Evolutionary conservation across 1,140 invertebrate genomes (phyloP), one percentile per base, ranked within the genome.

Genomic region (Drosophila arizonae): DNA sequence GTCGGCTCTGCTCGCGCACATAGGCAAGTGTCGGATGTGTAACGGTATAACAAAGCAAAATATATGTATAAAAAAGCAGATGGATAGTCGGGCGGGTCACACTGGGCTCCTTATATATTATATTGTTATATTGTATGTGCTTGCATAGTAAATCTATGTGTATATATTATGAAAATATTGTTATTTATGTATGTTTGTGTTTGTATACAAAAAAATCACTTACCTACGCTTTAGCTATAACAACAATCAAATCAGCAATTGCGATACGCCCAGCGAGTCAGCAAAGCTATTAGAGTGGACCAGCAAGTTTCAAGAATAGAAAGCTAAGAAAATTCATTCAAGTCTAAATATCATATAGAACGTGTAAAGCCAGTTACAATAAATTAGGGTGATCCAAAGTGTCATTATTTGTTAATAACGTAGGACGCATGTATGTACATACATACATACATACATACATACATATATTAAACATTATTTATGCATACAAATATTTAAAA

Each of bases 31-130:
- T 21, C 4, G 39, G 28, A 77, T 75, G 67, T 77, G 64, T 72
- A 64, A 63, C 72, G 76, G 82, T 76, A 86, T 50, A 81, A 52
- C 69, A 69, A 69, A 65, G 71, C 21, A 24, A 24, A 24, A 24
- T 24, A 24, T 77, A 71, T 69, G 77, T 66, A 64, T 71, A 21
- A 26, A 57, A 43, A 52, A 30, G 39, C 10, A 70, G 43, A 48
- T 24, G 45, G 43, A 21, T 33, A 51, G 15, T 6, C 4, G 6
- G 11, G 8, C 24, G n/a, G 17, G 10, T 8, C 15, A 51, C 69
- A 28, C 15, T 46, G 64, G 56, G 17, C 4, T 8, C 52, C 52
- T 41, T 8, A 36, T 46, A 4, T 8, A 52, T 33, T 33, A 17
- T 8, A 21, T 51, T 33, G 13, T 33, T 33, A 17, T 8, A 21